Evolutionary conservation across 2,797 vertebrate species (phyloP), one percentile per base, ranked within the genome.

Genomic region (Microhierax caerulescens): DNA sequence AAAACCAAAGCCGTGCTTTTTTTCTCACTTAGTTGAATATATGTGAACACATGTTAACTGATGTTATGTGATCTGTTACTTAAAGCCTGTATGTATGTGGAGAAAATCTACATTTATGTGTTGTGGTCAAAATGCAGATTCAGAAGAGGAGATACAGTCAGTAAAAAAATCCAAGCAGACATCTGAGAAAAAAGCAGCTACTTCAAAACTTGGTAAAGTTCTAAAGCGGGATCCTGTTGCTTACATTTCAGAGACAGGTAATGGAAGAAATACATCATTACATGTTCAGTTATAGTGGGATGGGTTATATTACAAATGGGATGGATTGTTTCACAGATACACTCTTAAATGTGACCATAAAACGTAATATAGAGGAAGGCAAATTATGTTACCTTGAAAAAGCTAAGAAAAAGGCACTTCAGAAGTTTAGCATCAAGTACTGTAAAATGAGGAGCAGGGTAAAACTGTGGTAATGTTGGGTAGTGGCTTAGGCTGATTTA

Each of bases 201-300:
- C 88, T 75, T 95, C 92, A 91, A 99, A 98, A 95, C 91, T 64
- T 61, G 75, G 95, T 27, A 97, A 97, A 59, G 96, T 96, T 90
- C 81, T 92, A 24, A 99, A 98, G 94, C 98, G 97, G 90, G 98
- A 99, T 92, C 98, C 99, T 48, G 98, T 99, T 95, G 98, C 98
- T 48, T 99, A 98, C 57, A 97, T 99, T 97, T 99, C 99, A 95
- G 99, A 99, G 97, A 99, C 99, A 98, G 99, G 99, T 99, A 98
- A 98, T 94, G 54, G 36, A 85, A 84, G n/a, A 59, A 92, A 76
- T 60, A 5, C 1, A 16, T 83, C 5, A 20, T 56, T 39, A 1
- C 23, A 8, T 63, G 36, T 88, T 80, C 70, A 74, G 5, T 24
- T 89, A 2, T 74, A 47, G 4, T 50, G 57, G 68, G 24, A 13